Evolutionary conservation across 2,888 invertebrate species (phyloP).

Genomic region (Andrena bucephala): DNA sequence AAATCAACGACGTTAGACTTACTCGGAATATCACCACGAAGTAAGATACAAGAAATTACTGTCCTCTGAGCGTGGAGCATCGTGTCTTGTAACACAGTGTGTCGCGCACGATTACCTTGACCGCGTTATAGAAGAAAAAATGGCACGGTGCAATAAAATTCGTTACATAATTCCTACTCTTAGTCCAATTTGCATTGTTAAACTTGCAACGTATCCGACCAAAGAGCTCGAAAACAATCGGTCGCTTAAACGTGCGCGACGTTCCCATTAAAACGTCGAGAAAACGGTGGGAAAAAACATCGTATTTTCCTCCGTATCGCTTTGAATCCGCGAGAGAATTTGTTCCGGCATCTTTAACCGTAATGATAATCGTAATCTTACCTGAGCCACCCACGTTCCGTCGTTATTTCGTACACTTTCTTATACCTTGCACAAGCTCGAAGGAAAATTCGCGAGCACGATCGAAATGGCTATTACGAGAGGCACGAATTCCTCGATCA

Average conservation of each 20-base stretch:
- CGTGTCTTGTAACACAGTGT: constrained; percentile 3
- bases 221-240: constrained; percentile 11
- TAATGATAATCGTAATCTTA: constrained; percentile 45
- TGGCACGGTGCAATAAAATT: neutral
- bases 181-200: constrained; percentile 18
- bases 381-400: constrained; percentile 23
- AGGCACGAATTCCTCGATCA: constrained; percentile 32
- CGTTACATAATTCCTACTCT: constrained; percentile 11
- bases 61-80: constrained; percentile 38
- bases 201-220: constrained; percentile 4
- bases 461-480: constrained; percentile 66
- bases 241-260: constrained; percentile 34
- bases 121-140: constrained; percentile 10
- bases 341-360: constrained; percentile 7
- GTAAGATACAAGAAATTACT: neutral
- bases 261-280: constrained; percentile 6
- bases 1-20: neutral
- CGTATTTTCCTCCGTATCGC: constrained; percentile 8
- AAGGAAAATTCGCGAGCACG: constrained; percentile 38
- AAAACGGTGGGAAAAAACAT: neutral
- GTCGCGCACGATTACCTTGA: constrained; percentile 32
- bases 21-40: neutral
- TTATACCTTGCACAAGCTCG: constrained; percentile 39
- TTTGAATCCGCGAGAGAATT: constrained; percentile 13
- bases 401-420: constrained; percentile 45